A percentile compares a stretch with the other conserved stretches of the same genome.
These are phyloP conservation scores for Microcebus murinus DNA, from an alignment of 2,113 vertebrate genomes.

Conservation along the genomic window DNA sequence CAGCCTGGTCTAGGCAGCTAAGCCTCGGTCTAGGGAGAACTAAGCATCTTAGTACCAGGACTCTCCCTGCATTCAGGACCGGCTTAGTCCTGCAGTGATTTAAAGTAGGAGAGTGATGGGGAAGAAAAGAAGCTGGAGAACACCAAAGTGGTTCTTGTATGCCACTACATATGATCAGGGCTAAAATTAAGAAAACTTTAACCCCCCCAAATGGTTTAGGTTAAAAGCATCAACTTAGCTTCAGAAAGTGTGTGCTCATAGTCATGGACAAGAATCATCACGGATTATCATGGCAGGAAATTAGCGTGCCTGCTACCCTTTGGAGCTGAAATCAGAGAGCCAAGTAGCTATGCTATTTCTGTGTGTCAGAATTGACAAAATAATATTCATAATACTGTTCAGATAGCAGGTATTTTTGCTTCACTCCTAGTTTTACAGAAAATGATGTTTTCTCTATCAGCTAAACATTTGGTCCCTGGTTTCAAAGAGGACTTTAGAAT, in stretches of 20 bases:
- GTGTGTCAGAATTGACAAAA: neutral
- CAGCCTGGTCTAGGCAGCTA: neutral
- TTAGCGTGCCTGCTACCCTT: neutral
- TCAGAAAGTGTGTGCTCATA: neutral
- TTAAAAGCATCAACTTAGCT: neutral
- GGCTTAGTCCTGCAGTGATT: neutral
- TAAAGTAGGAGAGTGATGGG: too few species aligned
- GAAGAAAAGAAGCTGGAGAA: neutral
- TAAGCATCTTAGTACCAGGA: neutral
- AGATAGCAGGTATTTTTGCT: neutral
- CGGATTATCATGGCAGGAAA: neutral
- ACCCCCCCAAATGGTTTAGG: neutral
- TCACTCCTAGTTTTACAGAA: neutral
- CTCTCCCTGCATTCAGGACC: neutral
- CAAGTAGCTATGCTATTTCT: neutral
- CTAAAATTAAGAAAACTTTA: neutral
- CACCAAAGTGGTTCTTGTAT: neutral
- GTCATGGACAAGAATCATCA: neutral
- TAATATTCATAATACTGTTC: neutral
- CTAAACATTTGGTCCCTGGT: neutral
- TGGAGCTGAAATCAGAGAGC: neutral
- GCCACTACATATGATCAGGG: neutral
- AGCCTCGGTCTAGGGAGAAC: neutral
- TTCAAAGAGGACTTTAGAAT: neutral
- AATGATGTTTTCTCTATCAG: conserved; percentile 22